phyloP scores from a whole-genome alignment of 2,888 invertebrate genomes.

The Leuctra nigra region DNA sequence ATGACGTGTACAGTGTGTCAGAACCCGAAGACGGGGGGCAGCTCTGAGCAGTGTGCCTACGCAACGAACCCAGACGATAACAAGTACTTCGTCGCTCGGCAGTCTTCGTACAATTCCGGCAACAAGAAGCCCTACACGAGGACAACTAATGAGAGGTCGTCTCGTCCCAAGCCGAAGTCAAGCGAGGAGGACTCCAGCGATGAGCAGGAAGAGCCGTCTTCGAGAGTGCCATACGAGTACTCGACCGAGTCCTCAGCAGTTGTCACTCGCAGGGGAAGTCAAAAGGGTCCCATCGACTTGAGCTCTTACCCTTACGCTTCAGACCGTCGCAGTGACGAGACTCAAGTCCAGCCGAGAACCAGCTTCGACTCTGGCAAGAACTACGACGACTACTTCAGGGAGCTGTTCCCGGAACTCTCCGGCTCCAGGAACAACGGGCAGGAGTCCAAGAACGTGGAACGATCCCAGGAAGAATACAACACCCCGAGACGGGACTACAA shows the following conservation, averaged over 20 bases:
- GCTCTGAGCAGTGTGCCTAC: slow-evolving; percentile 74
- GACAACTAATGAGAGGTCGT: neutral
- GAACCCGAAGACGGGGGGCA: slow-evolving; percentile 65
- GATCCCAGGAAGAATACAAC: neutral
- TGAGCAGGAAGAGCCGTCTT: neutral
- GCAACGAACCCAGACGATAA: slow-evolving; percentile 52
- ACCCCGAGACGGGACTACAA: neutral
- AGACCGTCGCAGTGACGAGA: slow-evolving; percentile 44
- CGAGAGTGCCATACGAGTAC: neutral
- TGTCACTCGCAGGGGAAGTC: neutral
- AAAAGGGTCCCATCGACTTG: slow-evolving; percentile 8
- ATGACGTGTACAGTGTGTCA: slow-evolving; percentile 53
- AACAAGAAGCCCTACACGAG: neutral
- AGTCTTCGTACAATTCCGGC: slow-evolving; percentile 24
- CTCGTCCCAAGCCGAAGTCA: neutral
- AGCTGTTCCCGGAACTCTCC: slow-evolving; percentile 41
- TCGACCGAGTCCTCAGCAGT: neutral
- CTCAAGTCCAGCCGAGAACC: slow-evolving; percentile 32
- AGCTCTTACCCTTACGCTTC: slow-evolving; percentile 14
- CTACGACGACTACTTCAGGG: slow-evolving; percentile 43
- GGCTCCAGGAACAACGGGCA: neutral
- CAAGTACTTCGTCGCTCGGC: slow-evolving; percentile 32
- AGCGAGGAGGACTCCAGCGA: neutral
- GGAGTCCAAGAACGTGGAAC: neutral
- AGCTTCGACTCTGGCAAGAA: slow-evolving; percentile 24